Base-by-base conservation (phyloP, 1,140 invertebrate genomes). In the Stenopsyche tienmushanensis region DNA sequence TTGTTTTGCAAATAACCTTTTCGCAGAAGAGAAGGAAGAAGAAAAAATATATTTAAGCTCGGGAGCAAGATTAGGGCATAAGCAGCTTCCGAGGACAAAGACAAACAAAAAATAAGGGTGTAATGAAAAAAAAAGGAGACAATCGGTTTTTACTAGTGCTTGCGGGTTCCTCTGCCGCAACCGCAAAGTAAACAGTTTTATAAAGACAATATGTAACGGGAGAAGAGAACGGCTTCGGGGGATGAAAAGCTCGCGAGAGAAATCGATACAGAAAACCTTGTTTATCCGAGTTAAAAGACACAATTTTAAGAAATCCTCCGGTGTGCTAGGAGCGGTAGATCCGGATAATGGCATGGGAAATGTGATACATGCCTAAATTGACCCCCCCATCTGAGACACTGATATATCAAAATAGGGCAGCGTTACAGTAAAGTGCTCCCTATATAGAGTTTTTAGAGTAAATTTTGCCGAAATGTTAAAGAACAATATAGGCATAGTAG, bases 131-230 rank as follows among this genome's bases (percentile, higher is more conserved):
- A n/a, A 39, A 47, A 47, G 10, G 17, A 47, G 44, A 47, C 44
- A 47, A 47, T 47, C 44, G 44, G 44, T 13, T 47, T 47, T 47
- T 47, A 20, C 10, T 20, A 15, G 44, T 15, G 44, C 8, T 18
- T 34, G 29, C 5, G 29, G 29, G 29, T 34, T 34, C 29, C 29
- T 13, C 5, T 13, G 29, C 29, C 29, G 13, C 29, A 34, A 34
- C 29, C 29, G 29, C 29, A 20, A 47, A 47, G 44, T 47, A 47
- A 47, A 47, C 44, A 47, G 10, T 47, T 47, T 47, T 47, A 47
- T 15, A 47, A 47, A 47, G 44, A 47, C 44, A 47, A 13, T 47
- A 47, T 47, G 29, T 34, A 34, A 34, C 29, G 29, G 13, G 29
- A 34, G 29, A 13, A 34, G 29, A 13, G 13, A 34, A 34, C 29